phyloP scores from a whole-genome alignment of 2,888 invertebrate species.

The Neuroscelio doddi region DNA sequence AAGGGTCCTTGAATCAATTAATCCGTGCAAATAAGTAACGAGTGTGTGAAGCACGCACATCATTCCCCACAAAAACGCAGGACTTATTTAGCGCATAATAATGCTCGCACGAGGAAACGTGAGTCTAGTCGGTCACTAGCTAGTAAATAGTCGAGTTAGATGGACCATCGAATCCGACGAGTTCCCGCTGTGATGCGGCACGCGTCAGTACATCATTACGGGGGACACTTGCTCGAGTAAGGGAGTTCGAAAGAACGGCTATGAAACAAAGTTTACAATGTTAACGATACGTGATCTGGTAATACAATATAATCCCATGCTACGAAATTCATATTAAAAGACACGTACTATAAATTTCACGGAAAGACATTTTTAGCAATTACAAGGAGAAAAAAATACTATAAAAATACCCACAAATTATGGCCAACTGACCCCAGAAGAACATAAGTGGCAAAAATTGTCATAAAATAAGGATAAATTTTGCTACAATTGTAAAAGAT shows the following conservation, averaged over 20 bases:
- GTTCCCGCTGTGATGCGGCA: constrained; percentile 67
- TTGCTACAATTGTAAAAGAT: too few species aligned
- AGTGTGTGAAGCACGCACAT: constrained; percentile 50
- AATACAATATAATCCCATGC: constrained; percentile 33
- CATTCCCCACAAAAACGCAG: constrained; percentile 54
- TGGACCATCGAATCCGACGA: constrained; percentile 47
- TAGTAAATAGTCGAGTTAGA: constrained; percentile 58
- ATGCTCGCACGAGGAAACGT: constrained; percentile 48
- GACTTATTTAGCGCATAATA: constrained; percentile 64
- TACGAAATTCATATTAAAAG: constrained; percentile 20
- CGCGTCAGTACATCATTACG: constrained; percentile 71
- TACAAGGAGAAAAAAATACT: too few species aligned
- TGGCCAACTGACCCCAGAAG: too few species aligned
- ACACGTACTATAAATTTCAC: too few species aligned
- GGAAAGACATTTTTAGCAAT: constrained; percentile 2
- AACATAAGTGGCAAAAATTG: too few species aligned
- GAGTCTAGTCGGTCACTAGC: constrained; percentile 48
- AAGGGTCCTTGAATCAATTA: constrained; percentile 63
- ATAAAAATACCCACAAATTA: too few species aligned
- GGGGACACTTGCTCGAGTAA: constrained; percentile 66
- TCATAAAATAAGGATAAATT: too few species aligned
- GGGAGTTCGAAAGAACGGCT: constrained; percentile 41
- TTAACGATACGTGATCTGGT: constrained; percentile 25
- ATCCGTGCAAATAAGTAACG: constrained; percentile 64
- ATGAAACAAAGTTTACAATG: constrained; percentile 37